phyloP scores from a whole-genome alignment of 1,140 invertebrate species.

The Coptotermes formosanus region DNA sequence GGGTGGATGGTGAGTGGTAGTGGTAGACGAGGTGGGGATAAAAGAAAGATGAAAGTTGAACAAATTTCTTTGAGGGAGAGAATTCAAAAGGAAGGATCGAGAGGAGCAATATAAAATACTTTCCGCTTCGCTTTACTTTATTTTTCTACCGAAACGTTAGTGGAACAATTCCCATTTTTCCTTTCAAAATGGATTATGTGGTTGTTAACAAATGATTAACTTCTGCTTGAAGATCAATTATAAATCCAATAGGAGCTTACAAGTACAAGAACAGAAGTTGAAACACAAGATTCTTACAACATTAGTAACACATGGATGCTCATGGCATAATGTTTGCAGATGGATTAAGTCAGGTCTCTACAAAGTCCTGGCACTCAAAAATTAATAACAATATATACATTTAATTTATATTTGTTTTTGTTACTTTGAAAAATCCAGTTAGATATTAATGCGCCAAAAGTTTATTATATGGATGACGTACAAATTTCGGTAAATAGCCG shows the following conservation, averaged over 20 bases:
- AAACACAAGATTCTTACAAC: too few species aligned
- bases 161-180: slow-evolving; percentile 1
- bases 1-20: neutral
- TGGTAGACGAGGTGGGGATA: neutral
- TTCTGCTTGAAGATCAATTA: neutral
- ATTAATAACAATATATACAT: too few species aligned
- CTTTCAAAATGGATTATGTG: neutral
- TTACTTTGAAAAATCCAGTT: too few species aligned
- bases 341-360: too few species aligned
- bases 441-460: too few species aligned
- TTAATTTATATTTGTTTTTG: too few species aligned
- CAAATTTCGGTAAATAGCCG: too few species aligned
- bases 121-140: neutral
- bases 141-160: neutral
- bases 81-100: neutral
- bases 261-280: neutral
- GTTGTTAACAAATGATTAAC: neutral
- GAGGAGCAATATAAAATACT: neutral
- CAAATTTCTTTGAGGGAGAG: slow-evolving; percentile 8
- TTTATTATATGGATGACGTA: too few species aligned
- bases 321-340: too few species aligned
- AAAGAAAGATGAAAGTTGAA: slow-evolving; percentile 13
- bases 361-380: too few species aligned
- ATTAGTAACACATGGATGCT: too few species aligned
- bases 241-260: neutral